A percentile compares a stretch with the other conserved stretches of the same genome.
Evolutionary conservation across 2,797 vertebrate genomes (phyloP).

Genomic region (Pipistrellus pygmaeus): DNA sequence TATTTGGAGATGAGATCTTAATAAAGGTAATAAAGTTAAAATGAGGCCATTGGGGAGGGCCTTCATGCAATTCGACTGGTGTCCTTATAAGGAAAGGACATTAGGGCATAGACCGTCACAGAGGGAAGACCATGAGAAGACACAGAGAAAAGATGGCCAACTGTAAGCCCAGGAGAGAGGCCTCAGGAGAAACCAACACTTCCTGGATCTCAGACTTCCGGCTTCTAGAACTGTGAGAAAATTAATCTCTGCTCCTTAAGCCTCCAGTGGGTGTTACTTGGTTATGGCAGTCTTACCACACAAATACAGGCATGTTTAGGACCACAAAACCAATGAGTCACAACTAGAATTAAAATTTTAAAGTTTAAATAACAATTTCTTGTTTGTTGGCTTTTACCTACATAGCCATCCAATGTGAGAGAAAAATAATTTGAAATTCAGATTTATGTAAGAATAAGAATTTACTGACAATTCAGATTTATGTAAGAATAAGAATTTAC

Average conservation of each 20-base stretch:
- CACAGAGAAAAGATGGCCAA: not conserved
- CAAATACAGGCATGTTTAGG: not conserved
- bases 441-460: not conserved
- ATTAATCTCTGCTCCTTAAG: not conserved
- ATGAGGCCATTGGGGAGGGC: not conserved
- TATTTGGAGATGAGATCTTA: slow-evolving; percentile 37
- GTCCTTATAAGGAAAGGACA: not conserved
- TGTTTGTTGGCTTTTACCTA: not conserved
- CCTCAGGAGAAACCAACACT: not conserved
- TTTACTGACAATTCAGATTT: slow-evolving; percentile 16
- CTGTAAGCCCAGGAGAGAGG: not conserved
- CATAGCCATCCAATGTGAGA: not conserved
- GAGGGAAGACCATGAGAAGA: not conserved
- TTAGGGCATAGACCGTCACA: not conserved
- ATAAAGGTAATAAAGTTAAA: slow-evolving; percentile 53
- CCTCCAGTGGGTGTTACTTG: not conserved
- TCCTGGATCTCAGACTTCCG: not conserved
- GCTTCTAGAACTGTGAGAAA: not conserved
- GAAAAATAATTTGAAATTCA: not conserved
- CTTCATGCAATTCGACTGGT: not conserved
- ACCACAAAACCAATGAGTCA: not conserved
- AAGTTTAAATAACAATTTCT: slow-evolving; percentile 27
- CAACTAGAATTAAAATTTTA: not conserved
- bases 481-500: not conserved
- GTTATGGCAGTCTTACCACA: not conserved